phyloP scores from a whole-genome alignment of 2,113 vertebrate species.

The Pantherophis guttatus region DNA sequence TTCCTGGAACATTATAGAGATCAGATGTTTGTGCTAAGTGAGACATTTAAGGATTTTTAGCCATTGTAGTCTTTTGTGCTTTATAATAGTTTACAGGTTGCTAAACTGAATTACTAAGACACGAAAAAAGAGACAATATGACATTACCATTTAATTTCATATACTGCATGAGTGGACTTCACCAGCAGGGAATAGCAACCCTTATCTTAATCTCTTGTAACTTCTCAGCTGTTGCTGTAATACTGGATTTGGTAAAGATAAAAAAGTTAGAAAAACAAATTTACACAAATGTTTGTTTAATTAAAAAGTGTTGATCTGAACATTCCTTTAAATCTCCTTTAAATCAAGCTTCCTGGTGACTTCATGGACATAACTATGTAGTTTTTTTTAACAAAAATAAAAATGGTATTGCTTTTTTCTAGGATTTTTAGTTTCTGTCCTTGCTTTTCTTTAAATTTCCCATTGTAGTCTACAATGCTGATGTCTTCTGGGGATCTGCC shows the following conservation, averaged over 20 bases:
- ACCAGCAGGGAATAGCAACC: conserved; percentile 5
- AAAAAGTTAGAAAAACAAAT: conserved; percentile 21
- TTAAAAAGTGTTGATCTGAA: conserved; percentile 35
- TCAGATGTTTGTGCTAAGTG: not conserved
- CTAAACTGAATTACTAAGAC: not conserved
- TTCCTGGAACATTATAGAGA: not conserved
- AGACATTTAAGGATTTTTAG: not conserved
- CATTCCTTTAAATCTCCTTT: not conserved
- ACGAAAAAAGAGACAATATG: not conserved
- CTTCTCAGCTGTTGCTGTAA: conserved; percentile 22
- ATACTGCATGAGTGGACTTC: not conserved
- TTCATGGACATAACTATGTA: not conserved
- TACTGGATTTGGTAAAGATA: conserved; percentile 8
- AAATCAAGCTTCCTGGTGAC: not conserved
- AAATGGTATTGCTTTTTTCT: not conserved
- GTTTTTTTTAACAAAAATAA: not conserved
- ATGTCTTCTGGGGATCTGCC: not conserved
- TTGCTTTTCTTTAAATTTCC: not conserved
- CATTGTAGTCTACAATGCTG: not conserved
- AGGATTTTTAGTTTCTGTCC: not conserved
- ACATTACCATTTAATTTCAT: conserved; percentile 31
- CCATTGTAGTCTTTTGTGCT: conserved; percentile 16
- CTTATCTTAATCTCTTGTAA: not conserved
- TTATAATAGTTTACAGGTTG: conserved; percentile 24
- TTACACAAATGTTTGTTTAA: not conserved